Base-by-base conservation (phyloP, 53 echinoderm and acorn worm species). In the Hippasteria phrygiana region DNA sequence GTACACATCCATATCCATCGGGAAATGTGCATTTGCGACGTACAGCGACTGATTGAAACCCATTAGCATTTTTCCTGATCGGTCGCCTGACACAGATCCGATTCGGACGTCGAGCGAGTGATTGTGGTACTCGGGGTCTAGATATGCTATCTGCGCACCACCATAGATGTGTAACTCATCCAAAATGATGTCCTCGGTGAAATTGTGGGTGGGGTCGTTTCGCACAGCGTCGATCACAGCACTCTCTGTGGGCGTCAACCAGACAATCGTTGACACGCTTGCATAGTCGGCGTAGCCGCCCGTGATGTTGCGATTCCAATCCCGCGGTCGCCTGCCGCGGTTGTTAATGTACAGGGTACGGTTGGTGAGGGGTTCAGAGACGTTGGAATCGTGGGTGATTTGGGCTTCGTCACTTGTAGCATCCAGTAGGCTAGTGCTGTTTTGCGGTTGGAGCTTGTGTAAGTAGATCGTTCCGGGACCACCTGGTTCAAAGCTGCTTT, bases 281-380 rank as follows among this genome's bases (percentile, higher is more conserved):
- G 48, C 59, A 43, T 90, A 92, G 55, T 88, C 78, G 0, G 85
- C 79, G 72, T 93, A 96, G 55, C 67, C 66, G 37, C 80, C 62
- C 5, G 93, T 94, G 88, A 96, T 85, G 66, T 96, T 96, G 45
- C 93, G 88, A 28, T 72, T 35, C 75, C 56, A 53, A 48, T 73
- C 47, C 1, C 94, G 90, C 0, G 96, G 96, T 16, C 64, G 77
- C 1, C 94, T 74, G 11, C 94, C 96, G 8, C 94, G 92, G 90
- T 96, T 96, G 93, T 96, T 94, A 89, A 96, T 90, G 87, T 96
- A 94, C 38, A 96, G 89, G 3, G 96, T 94, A 53, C 96, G 91
- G 66, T 96, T 96, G 40, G 96, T 94, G 34, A 94, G 94, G 22
- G 94, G 94, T 33, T 87, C 89, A 0, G 96, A 91, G 75, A 96